phyloP scores from a whole-genome alignment of 2,888 invertebrate species.

The Orthosia cruda region DNA sequence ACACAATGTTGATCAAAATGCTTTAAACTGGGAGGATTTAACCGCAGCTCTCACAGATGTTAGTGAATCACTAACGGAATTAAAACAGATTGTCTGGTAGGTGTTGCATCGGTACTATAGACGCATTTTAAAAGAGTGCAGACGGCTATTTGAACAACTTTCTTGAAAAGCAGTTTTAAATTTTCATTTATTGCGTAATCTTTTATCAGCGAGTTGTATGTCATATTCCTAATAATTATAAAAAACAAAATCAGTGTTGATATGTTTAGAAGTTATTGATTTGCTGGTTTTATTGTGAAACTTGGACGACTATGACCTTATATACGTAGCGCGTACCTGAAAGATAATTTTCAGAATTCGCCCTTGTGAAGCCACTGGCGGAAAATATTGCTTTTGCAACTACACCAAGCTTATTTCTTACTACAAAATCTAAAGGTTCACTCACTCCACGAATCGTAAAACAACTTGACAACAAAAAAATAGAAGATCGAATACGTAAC shows the following conservation, averaged over 20 bases:
- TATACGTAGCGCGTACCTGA: no score
- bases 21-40: background rate
- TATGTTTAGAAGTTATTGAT: no score
- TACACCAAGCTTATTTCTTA: background rate
- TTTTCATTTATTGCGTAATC: background rate
- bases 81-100: constrained; percentile 5
- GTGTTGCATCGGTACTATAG: background rate
- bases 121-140: background rate
- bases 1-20: background rate
- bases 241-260: no score
- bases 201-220: background rate
- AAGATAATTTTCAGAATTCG: no score
- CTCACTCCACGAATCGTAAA: no score
- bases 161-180: background rate
- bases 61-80: constrained; percentile 19
- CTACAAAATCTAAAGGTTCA: background rate
- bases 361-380: no score
- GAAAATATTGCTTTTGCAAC: background rate
- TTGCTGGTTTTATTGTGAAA: no score
- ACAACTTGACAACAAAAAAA: background rate
- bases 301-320: no score
- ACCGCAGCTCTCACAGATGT: constrained; percentile 6
- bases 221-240: background rate
- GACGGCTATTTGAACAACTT: background rate
- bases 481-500: constrained; percentile 11